Evolutionary conservation across 2,797 vertebrate species (phyloP).

Genomic region (Microchirus variegatus): DNA sequence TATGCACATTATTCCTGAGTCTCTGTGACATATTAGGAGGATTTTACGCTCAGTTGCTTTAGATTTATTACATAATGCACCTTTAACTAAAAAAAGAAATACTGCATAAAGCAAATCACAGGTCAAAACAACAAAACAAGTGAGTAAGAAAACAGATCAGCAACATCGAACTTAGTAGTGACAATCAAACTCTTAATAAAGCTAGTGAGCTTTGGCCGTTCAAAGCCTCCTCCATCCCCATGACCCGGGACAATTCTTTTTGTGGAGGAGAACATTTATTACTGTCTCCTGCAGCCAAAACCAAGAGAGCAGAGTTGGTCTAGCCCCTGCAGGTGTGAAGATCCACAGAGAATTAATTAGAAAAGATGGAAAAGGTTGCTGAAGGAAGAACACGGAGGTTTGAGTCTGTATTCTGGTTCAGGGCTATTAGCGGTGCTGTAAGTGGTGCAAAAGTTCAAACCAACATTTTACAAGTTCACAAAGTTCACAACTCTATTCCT

Average conservation of each 20-base stretch:
- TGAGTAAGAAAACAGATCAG: constrained; percentile 2
- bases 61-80: no score
- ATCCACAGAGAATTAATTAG: constrained; percentile 73
- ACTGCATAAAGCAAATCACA: no score
- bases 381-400: constrained; percentile 31
- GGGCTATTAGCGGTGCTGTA: constrained; percentile 41
- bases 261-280: constrained; percentile 62
- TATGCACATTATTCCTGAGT: no score
- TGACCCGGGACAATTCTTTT: constrained; percentile 45
- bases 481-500: constrained; percentile 51
- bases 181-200: constrained; percentile 27
- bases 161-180: constrained; percentile 16
- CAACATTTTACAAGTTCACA: constrained; percentile 68
- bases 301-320: constrained; percentile 48
- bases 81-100: no score
- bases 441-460: constrained; percentile 66
- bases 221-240: constrained; percentile 29
- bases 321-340: constrained; percentile 51
- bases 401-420: constrained; percentile 36
- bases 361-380: constrained; percentile 66
- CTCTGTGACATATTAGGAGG: no score
- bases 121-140: no score
- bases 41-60: no score
- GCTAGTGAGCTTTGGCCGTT: constrained; percentile 5
- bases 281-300: constrained; percentile 58